Conservation (phyloP, 2,888 invertebrate species). For the Chaetogeoica ovagalla region DNA sequence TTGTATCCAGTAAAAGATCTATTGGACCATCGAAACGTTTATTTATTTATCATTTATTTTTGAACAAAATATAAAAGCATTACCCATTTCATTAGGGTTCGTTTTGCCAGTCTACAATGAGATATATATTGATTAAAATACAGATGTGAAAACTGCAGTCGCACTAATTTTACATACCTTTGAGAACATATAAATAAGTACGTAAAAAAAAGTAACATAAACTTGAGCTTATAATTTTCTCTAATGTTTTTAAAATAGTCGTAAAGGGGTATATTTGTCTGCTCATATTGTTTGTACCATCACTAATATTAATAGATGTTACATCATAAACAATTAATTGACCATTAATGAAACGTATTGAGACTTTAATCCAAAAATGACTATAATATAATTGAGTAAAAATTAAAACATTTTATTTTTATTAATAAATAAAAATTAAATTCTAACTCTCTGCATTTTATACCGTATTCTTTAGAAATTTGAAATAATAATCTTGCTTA, state of each 20-base stretch:
- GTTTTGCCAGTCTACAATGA: conserved; percentile 23
- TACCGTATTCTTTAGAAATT: conserved; percentile 30
- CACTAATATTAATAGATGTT: conserved; percentile 40
- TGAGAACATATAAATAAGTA: conserved; percentile 64
- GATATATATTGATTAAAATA: not conserved
- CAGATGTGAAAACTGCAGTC: not conserved
- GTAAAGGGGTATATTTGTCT: conserved; percentile 33
- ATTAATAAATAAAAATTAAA: not conserved
- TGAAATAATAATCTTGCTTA: conserved; percentile 44
- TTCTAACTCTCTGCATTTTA: conserved; percentile 42
- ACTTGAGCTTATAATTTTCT: conserved; percentile 61
- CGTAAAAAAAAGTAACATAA: conserved; percentile 67
- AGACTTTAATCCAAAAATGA: conserved; percentile 45
- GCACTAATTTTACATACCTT: conserved; percentile 57
- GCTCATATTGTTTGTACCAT: conserved; percentile 34
- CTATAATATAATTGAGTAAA: conserved; percentile 7
- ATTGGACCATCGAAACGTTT: conserved; percentile 11
- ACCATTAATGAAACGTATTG: conserved; percentile 2
- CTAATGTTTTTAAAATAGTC: conserved; percentile 24
- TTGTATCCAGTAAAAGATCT: conserved; percentile 25
- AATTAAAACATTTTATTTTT: conserved; percentile 2
- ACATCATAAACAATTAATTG: conserved; percentile 40
- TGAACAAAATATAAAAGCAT: conserved; percentile 44
- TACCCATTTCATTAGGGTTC: conserved; percentile 44
- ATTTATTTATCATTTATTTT: conserved; percentile 6